A percentile compares a stretch with the other conserved stretches of the same genome.
Conservation (phyloP, 2,888 invertebrate genomes). For the Rhingia rostrata region DNA sequence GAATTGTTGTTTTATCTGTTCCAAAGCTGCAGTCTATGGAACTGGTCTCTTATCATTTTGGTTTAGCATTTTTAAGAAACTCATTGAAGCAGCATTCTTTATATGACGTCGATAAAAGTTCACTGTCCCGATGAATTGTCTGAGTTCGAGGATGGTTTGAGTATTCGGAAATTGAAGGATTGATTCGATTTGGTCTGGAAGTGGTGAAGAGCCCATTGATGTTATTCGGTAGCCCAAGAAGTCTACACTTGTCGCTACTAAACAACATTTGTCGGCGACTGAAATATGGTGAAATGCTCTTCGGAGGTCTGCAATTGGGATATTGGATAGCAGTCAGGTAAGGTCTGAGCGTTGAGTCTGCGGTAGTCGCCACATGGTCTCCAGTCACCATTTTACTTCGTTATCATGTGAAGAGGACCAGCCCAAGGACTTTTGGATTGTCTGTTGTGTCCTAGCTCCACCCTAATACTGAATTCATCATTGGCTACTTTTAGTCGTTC, state of each 20-base stretch:
- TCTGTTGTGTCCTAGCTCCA: too few species aligned
- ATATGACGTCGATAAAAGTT: conserved; percentile 43
- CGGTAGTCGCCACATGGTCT: too few species aligned
- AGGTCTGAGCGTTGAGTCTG: conserved; percentile 2
- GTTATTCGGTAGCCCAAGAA: conserved; percentile 34
- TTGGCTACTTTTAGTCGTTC: too few species aligned
- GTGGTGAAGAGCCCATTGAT: conserved; percentile 24
- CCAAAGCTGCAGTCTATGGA: conserved; percentile 29
- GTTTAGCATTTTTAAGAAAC: conserved; percentile 36
- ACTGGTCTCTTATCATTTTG: conserved; percentile 42
- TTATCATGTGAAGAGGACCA: too few species aligned
- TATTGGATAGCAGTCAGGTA: conserved; percentile 3
- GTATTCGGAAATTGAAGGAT: conserved; percentile 36
- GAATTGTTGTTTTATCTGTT: conserved; percentile 14
- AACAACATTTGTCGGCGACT: too few species aligned
- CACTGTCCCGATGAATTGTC: conserved; percentile 39
- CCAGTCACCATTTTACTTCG: too few species aligned
- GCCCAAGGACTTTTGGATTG: too few species aligned
- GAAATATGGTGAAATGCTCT: neutral
- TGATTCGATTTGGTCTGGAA: conserved; percentile 30
- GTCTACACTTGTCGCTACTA: neutral
- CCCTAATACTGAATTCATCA: too few species aligned
- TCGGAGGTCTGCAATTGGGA: conserved; percentile 2
- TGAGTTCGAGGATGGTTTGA: conserved; percentile 38
- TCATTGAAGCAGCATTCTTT: conserved; percentile 24